A percentile compares a stretch with the other conserved stretches of the same genome.
These are phyloP conservation scores for Aporrectodea caliginosa DNA, from an alignment of 1,140 invertebrate species.

Conservation along the genomic window DNA sequence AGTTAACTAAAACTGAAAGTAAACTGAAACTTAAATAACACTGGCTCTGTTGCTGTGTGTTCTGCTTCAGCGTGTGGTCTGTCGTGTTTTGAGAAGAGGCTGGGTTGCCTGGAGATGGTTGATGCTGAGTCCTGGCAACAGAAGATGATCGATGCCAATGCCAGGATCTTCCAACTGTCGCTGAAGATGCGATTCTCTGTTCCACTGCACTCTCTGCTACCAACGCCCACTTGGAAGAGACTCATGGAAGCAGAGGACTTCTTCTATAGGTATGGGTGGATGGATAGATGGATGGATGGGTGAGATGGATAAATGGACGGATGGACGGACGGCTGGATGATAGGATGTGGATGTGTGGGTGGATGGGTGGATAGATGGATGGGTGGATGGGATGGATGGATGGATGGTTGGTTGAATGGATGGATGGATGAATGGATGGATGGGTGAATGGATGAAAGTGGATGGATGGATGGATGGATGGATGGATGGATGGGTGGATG, in stretches of 20 bases:
- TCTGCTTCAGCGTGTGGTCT: slow-evolving; percentile 44
- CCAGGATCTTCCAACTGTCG: slow-evolving; percentile 49
- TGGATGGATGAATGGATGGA: too few relatives aligned
- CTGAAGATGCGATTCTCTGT: slow-evolving; percentile 48
- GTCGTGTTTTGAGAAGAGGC: slow-evolving; percentile 51
- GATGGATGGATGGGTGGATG: too few relatives aligned
- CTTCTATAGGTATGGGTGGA: slow-evolving; percentile 44
- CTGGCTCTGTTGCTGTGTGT: too few relatives aligned
- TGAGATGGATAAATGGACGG: slow-evolving; percentile 38
- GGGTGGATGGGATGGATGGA: too few relatives aligned
- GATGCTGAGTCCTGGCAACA: slow-evolving; percentile 39
- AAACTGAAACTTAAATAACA: too few relatives aligned
- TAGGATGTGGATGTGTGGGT: too few relatives aligned
- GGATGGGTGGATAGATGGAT: too few relatives aligned
- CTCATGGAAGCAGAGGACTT: slow-evolving; percentile 48
- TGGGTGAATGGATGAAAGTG: too few relatives aligned
- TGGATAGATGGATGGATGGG: slow-evolving; percentile 40
- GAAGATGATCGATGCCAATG: slow-evolving; percentile 46
- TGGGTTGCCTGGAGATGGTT: slow-evolving; percentile 45
- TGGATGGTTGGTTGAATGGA: too few relatives aligned
- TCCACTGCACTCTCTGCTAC: slow-evolving; percentile 45
- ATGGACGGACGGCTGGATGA: too few relatives aligned
- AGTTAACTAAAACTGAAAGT: too few relatives aligned
- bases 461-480: too few relatives aligned
- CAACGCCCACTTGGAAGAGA: slow-evolving; percentile 47